Base-by-base conservation (phyloP, 2,113 vertebrate species). In the Caranx melampygus region DNA sequence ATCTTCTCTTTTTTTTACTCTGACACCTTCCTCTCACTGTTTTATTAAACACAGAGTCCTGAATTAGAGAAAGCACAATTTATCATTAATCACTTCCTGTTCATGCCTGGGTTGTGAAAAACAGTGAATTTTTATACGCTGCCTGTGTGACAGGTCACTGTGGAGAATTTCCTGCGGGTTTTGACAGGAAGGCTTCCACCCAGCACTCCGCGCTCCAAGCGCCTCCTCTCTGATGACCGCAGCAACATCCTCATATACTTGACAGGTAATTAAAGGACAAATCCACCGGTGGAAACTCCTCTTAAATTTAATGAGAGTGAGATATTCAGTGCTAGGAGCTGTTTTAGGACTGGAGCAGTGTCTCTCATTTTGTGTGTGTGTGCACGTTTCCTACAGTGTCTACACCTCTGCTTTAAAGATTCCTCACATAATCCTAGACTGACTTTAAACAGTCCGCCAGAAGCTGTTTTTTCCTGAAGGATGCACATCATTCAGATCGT, bases 241-340 rank as follows among this genome's bases (percentile, higher is more conserved):
- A 99, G 98, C 94, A 99, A 99, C 94, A 97, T 99, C 92, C 96
- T 99, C 31, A 99, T 99, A 84, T 99, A 99, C 82, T 95, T 99
- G 92, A 99, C 98, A 64, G 98, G 98, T 93, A 51, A 18, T 21
- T 74, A 40, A 67, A 62, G 14, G 9, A 20, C 26, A 73, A 47
- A 75, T 52, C 9, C n/a, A 35, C 16, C 14, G 14, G 15, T 0
- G 1, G 40, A 55, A 34, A 47, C 42, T 31, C 10, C 34, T 33
- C 33, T n/a, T 18, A 9, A 7, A 3, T 44, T 60, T 13, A 12
- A 58, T 18, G 3, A 49, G 5, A 34, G 7, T 51, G 7, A 35
- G 1, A 35, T 58, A 11, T 3, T 49, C 13, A 49, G 35, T 12
- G 4, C 16, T 14, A 1, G 31, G 10, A 59, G 16, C 6, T 37